A percentile compares a stretch with the other conserved stretches of the same genome.
Conservation (phyloP, 2,888 invertebrate species). For the Arctia plantaginis region DNA sequence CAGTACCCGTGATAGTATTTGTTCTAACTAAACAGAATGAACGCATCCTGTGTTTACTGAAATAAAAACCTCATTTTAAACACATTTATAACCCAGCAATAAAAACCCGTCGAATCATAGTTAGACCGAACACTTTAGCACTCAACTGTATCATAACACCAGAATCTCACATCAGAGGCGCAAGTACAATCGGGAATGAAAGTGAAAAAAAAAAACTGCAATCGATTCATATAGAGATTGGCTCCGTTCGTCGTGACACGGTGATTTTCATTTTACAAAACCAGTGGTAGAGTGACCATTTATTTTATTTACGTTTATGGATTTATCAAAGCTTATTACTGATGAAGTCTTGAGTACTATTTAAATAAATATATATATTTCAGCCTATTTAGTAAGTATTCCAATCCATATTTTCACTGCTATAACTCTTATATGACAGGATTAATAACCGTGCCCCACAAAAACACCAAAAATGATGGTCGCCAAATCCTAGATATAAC, state of each 20-base stretch:
- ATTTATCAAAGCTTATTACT: background rate
- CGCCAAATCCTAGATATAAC: too few relatives aligned
- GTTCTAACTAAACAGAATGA: background rate
- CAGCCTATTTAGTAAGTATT: too few relatives aligned
- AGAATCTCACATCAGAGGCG: constrained; percentile 22
- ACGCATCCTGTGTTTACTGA: background rate
- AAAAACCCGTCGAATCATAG: background rate
- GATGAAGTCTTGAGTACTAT: background rate
- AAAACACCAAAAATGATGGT: too few relatives aligned
- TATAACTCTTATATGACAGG: background rate
- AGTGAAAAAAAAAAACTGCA: constrained; percentile 40
- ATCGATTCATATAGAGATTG: constrained; percentile 58
- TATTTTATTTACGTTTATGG: background rate
- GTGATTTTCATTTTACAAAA: constrained; percentile 60
- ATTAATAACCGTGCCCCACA: background rate
- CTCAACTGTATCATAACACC: constrained; percentile 19
- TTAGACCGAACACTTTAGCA: constrained; percentile 9
- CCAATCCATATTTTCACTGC: background rate
- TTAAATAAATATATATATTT: background rate
- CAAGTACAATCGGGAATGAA: constrained; percentile 10
- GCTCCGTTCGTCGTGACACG: constrained; percentile 54
- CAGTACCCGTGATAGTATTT: background rate
- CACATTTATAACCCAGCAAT: background rate
- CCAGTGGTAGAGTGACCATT: constrained; percentile 40
- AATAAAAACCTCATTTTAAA: background rate